phyloP scores from a whole-genome alignment of 2,113 vertebrate genomes.

The Sturnira hondurensis region DNA sequence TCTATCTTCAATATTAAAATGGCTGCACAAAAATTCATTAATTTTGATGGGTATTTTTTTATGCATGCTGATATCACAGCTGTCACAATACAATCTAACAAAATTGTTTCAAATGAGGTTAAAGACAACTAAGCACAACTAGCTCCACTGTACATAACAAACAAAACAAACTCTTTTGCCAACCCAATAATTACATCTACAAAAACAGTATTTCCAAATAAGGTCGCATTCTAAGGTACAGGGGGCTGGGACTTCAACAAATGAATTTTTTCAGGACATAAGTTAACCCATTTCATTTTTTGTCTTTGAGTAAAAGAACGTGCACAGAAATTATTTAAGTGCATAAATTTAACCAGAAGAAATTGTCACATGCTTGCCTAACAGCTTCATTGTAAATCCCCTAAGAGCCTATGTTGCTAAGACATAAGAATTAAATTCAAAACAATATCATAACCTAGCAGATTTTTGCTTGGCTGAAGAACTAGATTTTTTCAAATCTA shows the following conservation, averaged over 20 bases:
- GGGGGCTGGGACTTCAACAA: not conserved
- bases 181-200: not conserved
- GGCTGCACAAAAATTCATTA: no score
- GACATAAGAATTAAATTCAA: not conserved
- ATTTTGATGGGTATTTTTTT: no score
- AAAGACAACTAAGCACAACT: no score
- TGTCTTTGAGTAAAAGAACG: not conserved
- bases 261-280: not conserved
- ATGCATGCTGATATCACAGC: no score
- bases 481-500: not conserved
- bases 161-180: no score
- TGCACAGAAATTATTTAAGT: not conserved
- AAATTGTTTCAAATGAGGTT: no score
- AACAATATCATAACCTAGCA: not conserved
- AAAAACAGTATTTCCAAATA: not conserved
- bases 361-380: not conserved
- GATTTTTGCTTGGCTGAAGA: not conserved
- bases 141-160: no score
- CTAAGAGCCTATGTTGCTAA: not conserved
- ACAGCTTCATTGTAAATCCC: not conserved
- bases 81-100: no score
- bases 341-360: not conserved
- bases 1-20: no score
- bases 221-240: not conserved
- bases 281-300: not conserved